Base-by-base conservation (phyloP, 2,888 invertebrate species). In the Eristalis tenax region DNA sequence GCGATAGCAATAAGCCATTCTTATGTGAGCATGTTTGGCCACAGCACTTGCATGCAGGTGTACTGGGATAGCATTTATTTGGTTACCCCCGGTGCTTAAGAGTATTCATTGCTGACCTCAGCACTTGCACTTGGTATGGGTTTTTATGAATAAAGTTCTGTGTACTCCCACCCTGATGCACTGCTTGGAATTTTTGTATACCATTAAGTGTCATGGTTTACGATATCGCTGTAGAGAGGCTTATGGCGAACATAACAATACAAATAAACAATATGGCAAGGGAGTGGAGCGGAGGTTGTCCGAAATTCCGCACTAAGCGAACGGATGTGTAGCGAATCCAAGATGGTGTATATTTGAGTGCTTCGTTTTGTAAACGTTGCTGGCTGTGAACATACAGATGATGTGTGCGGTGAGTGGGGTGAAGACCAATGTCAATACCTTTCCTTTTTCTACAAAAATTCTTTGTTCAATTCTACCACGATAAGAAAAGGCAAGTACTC, bases 61-160 rank as follows among this genome's bases (percentile, higher is more conserved):
- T 18, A 50, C 50, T 18, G 50, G 50, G 18, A n/a, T 18, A 18
- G 50, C 18, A 50, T 50, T 50, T 50, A 50, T 50, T 50, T 50
- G 50, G 50, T 50, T 50, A 50, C 50, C 50, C 50, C 50, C 18
- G 50, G 50, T 50, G 50, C 50, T 50, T 50, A 50, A 50, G 50
- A 50, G 50, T 50, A 50, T 50, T 50, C 50, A 50, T 50, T 50
- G 50, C 50, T 50, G 50, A 50, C 50, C 50, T 50, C 50, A 50
- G 18, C 50, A 18, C 50, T 50, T 50, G 50, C 50, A 18, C 50
- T 50, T 50, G 50, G 50, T 18, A 18, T n/a, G 50, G 50, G 32
- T 1, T 50, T 50, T 50, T 50, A 50, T 50, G 50, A 50, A 50
- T 50, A 50, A 50, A 50, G 50, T 50, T 50, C 50, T 50, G 50